Evolutionary conservation across 2,113 vertebrate genomes (phyloP), one percentile per base, ranked within the genome.

Genomic region (Baryphthengus martii): DNA sequence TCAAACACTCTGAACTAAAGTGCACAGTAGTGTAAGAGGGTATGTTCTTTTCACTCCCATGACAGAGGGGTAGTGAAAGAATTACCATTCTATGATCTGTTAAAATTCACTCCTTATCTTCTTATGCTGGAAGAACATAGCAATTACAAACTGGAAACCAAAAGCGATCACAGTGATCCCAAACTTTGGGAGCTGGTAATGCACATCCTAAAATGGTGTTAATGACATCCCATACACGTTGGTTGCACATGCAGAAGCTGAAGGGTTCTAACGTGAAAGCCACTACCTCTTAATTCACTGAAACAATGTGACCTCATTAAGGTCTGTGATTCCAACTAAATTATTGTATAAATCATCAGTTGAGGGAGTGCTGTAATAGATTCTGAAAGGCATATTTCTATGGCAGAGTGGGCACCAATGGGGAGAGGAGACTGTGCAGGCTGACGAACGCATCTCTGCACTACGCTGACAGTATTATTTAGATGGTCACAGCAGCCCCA

Each of bases 361-460:
- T 0, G 7, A 56, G 78, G 76, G 59, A 73, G 50, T 24, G 17
- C 47, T 26, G 42, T 90, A 81, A 68, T 11, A 71, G 87, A 23
- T 75, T 65, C 23, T 80, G 91, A 88, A 95, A 95, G 70, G 67
- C 79, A 5, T 49, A 8, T 80, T 94, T 83, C 74, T 42, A 6
- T 84, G 93, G 87, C 85, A 92, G 90, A 93, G 53, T 40, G 87
- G 93, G 92, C 85, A 89, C 87, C 96, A 88, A 39, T 80, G 47
- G 61, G 85, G 47, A 93, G 71, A 71, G 50, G 75, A 77, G 84
- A 4, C 44, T 4, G 39, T 28, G 81, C 77, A 13, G 52, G 35
- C 85, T 95, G 96, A 90, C 3, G 44, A 91, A 85, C 18, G 3
- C 61, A 29, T 70, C 85, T 63, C 74, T 88, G 47, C 6, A 2